phyloP scores from a whole-genome alignment of 1,140 invertebrate genomes.

The Stegodyphus dumicola region DNA sequence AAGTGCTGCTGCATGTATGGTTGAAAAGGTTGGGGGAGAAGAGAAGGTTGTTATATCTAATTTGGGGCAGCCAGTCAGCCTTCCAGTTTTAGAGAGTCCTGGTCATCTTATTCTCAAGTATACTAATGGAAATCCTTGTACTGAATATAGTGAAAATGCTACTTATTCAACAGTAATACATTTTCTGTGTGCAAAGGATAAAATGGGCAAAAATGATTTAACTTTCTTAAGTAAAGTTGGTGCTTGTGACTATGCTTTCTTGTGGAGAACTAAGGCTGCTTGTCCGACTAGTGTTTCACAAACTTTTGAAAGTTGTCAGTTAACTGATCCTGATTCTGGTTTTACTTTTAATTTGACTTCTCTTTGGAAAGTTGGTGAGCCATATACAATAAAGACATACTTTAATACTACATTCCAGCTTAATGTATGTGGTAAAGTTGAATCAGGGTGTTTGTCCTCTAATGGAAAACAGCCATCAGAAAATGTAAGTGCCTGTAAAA shows the following conservation, averaged over 20 bases:
- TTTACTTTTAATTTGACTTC: slow-evolving; percentile 52
- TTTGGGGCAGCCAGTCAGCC: slow-evolving; percentile 8
- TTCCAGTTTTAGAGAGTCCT: slow-evolving; percentile 32
- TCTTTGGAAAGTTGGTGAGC: background rate
- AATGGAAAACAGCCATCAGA: background rate
- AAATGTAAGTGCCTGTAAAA: slow-evolving; percentile 45
- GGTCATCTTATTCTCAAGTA: slow-evolving; percentile 63
- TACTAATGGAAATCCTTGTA: slow-evolving; percentile 64
- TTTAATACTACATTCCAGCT: slow-evolving; percentile 19
- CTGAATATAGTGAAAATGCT: slow-evolving; percentile 54
- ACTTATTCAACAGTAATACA: slow-evolving; percentile 66
- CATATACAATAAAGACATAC: slow-evolving; percentile 3
- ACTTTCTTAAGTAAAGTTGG: slow-evolving; percentile 62
- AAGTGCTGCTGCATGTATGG: slow-evolving; percentile 65
- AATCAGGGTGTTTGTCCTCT: background rate
- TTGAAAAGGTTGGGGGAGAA: slow-evolving; percentile 59
- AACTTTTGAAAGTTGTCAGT: slow-evolving; percentile 62
- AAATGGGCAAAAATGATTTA: background rate
- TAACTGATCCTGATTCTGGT: slow-evolving; percentile 65
- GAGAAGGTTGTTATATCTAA: slow-evolving; percentile 41
- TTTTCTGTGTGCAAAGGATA: slow-evolving; percentile 65
- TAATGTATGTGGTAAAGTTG: slow-evolving; percentile 52
- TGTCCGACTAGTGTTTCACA: slow-evolving; percentile 63
- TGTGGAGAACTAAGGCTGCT: slow-evolving; percentile 67
- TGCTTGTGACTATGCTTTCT: slow-evolving; percentile 66